A percentile compares a stretch with the other conserved stretches of the same genome.
These are phyloP conservation scores for Apogon talboti DNA, from an alignment of 2,797 vertebrate genomes.

Conservation along the genomic window DNA sequence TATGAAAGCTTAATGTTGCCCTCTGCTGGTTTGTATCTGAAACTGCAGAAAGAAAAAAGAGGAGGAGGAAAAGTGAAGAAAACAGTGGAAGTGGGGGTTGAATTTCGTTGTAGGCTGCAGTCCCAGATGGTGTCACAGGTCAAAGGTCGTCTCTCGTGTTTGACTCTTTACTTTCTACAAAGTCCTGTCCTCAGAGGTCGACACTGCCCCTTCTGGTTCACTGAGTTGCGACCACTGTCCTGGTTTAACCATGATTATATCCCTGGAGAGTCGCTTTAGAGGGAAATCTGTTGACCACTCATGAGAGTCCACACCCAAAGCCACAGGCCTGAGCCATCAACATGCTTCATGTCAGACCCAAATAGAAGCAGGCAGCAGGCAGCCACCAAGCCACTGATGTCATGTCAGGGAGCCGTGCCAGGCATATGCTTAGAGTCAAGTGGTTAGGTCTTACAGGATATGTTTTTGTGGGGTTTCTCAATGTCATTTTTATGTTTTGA, in stretches of 20 bases:
- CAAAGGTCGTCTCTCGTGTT: conserved; percentile 24
- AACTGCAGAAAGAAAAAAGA: conserved; percentile 6
- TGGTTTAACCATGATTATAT: conserved; percentile 64
- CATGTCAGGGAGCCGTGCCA: conserved; percentile 54
- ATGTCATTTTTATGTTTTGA: conserved; percentile 26
- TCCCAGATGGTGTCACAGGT: conserved; percentile 4
- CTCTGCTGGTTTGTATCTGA: conserved; percentile 41
- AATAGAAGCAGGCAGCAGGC: conserved; percentile 61
- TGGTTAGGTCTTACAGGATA: conserved; percentile 14
- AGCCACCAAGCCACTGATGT: conserved; percentile 61
- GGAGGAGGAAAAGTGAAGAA: neutral
- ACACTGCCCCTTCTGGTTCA: conserved; percentile 28
- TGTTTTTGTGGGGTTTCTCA: conserved; percentile 30
- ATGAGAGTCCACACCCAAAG: conserved; percentile 71
- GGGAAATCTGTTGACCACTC: conserved; percentile 65
- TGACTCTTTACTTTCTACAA: neutral
- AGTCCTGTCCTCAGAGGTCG: conserved; percentile 33
- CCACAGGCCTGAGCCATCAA: conserved; percentile 60
- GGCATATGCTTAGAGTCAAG: conserved; percentile 28
- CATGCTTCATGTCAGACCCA: conserved; percentile 56
- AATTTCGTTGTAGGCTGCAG: neutral
- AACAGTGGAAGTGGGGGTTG: neutral
- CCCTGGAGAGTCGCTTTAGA: conserved; percentile 56
- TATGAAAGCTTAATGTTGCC: conserved; percentile 29
- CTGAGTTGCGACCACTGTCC: conserved; percentile 40